Evolutionary conservation across 2,113 vertebrate genomes (phyloP), one percentile per base, ranked within the genome.

Genomic region (Syrrhaptes paradoxus): DNA sequence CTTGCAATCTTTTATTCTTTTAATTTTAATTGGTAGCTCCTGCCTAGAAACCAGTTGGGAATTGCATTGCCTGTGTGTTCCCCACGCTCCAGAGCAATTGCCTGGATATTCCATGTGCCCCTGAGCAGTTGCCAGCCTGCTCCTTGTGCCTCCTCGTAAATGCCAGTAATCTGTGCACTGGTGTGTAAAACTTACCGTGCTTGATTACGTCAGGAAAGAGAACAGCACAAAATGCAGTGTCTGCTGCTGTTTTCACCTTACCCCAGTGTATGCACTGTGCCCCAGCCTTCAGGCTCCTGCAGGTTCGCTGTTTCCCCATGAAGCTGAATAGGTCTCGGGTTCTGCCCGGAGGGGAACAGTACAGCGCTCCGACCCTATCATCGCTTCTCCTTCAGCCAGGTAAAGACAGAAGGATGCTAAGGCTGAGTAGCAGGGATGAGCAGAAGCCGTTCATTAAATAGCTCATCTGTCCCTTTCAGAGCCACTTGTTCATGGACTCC

Each of bases 1-100:
- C 93, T 94, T 81, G 72, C 22, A 7, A 76, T 71, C 81, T 94
- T 96, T 96, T 90, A 90, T 96, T 94, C 90, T 92, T 97, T 94
- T 96, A 93, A 96, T 96, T 96, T 96, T 97, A 97, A 96, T 97
- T 97, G 97, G 93, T 93, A 92, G 86, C 93, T 96, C 94, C 96
- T 97, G 95, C 94, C 94, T 95, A 81, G 88, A 96, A 96, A 93
- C 88, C 94, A 87, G 92, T 83, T 92, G 96, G 96, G 96, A 97
- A 96, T 93, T 94, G 90, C 91, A 96, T 94, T 92, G 87, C 80
- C 84, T 92, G 54, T 62, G 73, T 58, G 75, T 86, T 91, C 78
- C 94, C 68, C 57, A 31, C 86, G 85, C 87, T 94, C 86, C 70
- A 62, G 91, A 96, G 90, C 84, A 87, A 95, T 73, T 94, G 95